Base-by-base conservation (phyloP, 2,113 vertebrate species). In the Plectropomus leopardus region DNA sequence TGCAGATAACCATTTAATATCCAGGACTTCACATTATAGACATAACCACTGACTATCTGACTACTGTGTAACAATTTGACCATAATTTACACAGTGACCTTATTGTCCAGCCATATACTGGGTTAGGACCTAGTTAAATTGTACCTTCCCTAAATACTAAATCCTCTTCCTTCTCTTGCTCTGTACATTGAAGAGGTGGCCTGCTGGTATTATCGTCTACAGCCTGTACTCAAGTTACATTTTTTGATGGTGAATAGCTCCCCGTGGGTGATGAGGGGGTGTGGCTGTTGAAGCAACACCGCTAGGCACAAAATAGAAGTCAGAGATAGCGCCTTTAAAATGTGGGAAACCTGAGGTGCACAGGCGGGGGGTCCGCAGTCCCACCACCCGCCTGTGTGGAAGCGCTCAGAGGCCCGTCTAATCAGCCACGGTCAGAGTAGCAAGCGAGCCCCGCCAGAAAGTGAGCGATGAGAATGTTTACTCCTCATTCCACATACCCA, bases 381-480 rank as follows among this genome's bases (percentile, higher is more conserved):
- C 54, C 64, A 53, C 55, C 79, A 47, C 59, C 68, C 9, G 69
- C 67, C 74, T 64, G 74, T 0, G 50, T 76, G 59, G 48, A 60
- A 66, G 34, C 8, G 45, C 69, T 87, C 74, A 42, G 42, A 82
- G 72, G 65, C 53, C 80, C 16, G 54, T 82, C 80, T 76, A 83
- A 90, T 92, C 85, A 71, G 73, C 87, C 51, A 24, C 3, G n/a
- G 80, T 68, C 76, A 55, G 72, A 48, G 55, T 2, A 3, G 50
- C 2, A 21, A 53, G 71, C 23, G 32, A 59, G 58, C 40, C 76
- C 59, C 1, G 48, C 54, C 34, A 7, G 64, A 74, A 70, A 87
- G 81, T 84, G 84, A 90, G 71, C 30, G 54, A 88, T 89, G 86
- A 82, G 81, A 64, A 76, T 92, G 89, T 90, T 92, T 91, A 78